A percentile compares a stretch with the other conserved stretches of the same genome.
phyloP scores from a whole-genome alignment of 1,140 invertebrate genomes.

The Mactra quadrangularis region DNA sequence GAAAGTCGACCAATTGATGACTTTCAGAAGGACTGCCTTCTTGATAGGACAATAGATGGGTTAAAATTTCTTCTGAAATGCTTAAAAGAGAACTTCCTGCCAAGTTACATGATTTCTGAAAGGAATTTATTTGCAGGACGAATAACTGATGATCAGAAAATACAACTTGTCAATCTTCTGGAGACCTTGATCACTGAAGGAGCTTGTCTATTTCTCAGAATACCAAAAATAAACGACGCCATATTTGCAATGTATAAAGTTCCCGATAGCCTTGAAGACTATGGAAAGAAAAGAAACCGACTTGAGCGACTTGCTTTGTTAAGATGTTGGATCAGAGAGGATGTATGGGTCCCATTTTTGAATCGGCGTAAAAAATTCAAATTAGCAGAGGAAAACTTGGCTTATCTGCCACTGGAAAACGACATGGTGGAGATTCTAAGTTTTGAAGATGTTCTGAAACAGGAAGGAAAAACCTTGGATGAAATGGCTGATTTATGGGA shows the following conservation, averaged over 20 bases:
- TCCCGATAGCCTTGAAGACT: not conserved
- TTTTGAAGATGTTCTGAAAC: not conserved
- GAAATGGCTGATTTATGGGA: not conserved
- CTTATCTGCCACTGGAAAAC: not conserved
- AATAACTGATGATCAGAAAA: not conserved
- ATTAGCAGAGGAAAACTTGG: not conserved
- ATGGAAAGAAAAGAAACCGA: not conserved
- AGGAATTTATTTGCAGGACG: conserved; percentile 26
- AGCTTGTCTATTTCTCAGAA: conserved; percentile 7
- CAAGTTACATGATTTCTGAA: conserved; percentile 30
- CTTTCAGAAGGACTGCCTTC: not conserved
- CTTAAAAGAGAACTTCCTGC: conserved; percentile 2
- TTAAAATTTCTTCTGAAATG: not conserved
- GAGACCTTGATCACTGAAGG: not conserved
- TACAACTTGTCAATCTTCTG: not conserved
- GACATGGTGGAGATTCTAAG: not conserved
- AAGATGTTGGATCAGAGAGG: not conserved
- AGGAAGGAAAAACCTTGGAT: not conserved
- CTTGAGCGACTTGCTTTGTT: not conserved
- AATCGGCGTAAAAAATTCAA: not conserved
- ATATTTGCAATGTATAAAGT: not conserved
- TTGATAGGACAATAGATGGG: conserved; percentile 13
- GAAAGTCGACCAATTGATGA: not conserved
- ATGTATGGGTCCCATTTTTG: not conserved
- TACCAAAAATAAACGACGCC: not conserved